These are phyloP conservation scores for Zosterops pallidus DNA, from an alignment of 2,113 vertebrate species.

Conservation along the genomic window DNA sequence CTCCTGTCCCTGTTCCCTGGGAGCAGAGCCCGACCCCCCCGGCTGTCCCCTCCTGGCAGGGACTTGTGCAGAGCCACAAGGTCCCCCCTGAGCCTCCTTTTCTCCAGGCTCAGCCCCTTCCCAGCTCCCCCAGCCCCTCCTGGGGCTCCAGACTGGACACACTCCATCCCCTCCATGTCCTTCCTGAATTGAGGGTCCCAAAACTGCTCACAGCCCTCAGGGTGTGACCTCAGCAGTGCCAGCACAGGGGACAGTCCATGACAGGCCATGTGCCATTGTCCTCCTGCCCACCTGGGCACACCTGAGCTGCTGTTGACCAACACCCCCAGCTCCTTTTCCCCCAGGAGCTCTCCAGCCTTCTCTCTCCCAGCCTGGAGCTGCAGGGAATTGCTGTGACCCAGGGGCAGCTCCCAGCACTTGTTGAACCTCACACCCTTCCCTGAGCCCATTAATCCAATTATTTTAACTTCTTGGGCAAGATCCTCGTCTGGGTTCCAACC, in stretches of 20 bases:
- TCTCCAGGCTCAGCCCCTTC: neutral
- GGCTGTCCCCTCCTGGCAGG: neutral
- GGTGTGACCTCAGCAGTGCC: neutral
- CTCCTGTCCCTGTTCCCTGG: neutral
- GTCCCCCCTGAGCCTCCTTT: neutral
- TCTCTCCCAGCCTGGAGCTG: neutral
- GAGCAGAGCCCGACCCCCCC: neutral
- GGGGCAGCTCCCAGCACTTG: neutral
- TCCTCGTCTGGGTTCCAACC: neutral
- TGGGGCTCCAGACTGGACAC: neutral
- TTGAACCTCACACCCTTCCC: neutral
- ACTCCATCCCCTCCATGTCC: neutral
- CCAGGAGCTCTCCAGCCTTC: neutral
- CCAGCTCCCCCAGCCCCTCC: neutral
- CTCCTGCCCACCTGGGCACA: neutral
- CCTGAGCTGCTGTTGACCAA: neutral
- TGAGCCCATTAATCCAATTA: neutral
- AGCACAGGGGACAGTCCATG: neutral
- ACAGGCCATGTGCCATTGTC: neutral
- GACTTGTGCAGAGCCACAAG: neutral
- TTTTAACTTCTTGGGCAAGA: neutral
- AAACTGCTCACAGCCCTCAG: rapidly evolving
- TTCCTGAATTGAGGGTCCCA: neutral
- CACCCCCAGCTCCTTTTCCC: neutral
- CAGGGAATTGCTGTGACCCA: neutral